phyloP scores from a whole-genome alignment of 2,113 vertebrate species.

The Dryoscopus gambensis region DNA sequence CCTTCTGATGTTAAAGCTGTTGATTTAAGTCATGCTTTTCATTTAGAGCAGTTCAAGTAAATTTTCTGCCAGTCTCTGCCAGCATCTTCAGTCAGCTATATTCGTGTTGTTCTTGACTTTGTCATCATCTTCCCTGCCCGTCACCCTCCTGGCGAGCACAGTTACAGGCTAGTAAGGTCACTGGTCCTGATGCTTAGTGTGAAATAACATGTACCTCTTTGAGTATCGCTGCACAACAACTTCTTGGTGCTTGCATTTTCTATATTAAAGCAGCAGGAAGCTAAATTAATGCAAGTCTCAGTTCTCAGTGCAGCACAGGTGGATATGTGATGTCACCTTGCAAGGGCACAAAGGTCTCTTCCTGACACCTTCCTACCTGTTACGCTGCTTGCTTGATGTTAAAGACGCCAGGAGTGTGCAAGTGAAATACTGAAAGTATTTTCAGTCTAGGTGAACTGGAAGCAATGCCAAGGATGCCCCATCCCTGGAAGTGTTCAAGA shows the following conservation, averaged over 20 bases:
- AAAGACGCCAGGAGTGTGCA: neutral
- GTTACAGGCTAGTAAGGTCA: neutral
- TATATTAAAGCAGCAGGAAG: neutral
- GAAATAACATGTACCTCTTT: neutral
- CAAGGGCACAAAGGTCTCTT: neutral
- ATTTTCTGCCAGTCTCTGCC: neutral
- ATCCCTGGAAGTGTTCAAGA: neutral
- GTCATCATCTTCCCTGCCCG: neutral
- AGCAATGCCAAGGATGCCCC: neutral
- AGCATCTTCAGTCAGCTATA: neutral
- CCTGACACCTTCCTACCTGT: neutral
- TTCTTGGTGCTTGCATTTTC: neutral
- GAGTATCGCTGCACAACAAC: neutral
- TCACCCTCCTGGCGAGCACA: neutral
- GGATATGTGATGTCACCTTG: fast-evolving
- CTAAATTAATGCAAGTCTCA: neutral
- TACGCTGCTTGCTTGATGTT: neutral
- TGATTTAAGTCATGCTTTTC: neutral
- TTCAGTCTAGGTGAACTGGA: neutral
- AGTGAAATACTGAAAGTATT: neutral
- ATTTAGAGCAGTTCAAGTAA: neutral
- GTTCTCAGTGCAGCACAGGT: neutral
- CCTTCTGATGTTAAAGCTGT: neutral
- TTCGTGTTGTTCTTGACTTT: neutral
- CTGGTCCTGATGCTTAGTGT: neutral